Conservation (phyloP, 23 tunicate species). For the Oikopleura albicans region DNA sequence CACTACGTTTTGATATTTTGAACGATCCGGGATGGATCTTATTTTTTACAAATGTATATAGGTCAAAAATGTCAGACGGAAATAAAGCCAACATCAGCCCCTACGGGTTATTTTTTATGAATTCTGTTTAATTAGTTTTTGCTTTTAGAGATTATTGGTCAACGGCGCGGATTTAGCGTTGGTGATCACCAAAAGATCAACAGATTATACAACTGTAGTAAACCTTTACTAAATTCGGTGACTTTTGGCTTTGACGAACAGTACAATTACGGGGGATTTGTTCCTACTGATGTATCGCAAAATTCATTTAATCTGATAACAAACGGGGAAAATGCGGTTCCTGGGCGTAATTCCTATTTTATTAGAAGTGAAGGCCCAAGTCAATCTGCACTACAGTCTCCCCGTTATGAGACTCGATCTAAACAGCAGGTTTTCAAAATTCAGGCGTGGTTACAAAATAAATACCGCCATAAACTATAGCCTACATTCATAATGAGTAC, state of each 20-base stretch:
- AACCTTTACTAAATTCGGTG: neutral
- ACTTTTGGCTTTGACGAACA: neutral
- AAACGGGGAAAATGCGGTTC: neutral
- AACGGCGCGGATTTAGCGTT: neutral
- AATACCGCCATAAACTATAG: too few relatives aligned
- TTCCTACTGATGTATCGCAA: neutral
- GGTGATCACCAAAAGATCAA: constrained; percentile 15
- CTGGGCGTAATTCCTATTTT: neutral
- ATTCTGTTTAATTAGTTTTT: too few relatives aligned
- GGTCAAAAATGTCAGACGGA: too few relatives aligned
- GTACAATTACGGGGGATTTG: neutral
- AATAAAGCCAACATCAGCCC: too few relatives aligned
- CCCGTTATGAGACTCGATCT: neutral
- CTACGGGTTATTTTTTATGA: too few relatives aligned
- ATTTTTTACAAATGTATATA: too few relatives aligned
- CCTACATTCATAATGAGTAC: too few relatives aligned
- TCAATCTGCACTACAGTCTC: neutral
- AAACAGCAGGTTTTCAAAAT: neutral
- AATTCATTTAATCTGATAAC: neutral
- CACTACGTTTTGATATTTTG: too few relatives aligned
- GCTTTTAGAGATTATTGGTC: neutral
- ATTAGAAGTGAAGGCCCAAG: neutral
- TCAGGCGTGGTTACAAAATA: neutral
- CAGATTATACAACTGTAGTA: neutral
- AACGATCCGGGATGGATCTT: too few relatives aligned